phyloP scores from a whole-genome alignment of 1,140 invertebrate genomes.

The Chironomus tepperi region DNA sequence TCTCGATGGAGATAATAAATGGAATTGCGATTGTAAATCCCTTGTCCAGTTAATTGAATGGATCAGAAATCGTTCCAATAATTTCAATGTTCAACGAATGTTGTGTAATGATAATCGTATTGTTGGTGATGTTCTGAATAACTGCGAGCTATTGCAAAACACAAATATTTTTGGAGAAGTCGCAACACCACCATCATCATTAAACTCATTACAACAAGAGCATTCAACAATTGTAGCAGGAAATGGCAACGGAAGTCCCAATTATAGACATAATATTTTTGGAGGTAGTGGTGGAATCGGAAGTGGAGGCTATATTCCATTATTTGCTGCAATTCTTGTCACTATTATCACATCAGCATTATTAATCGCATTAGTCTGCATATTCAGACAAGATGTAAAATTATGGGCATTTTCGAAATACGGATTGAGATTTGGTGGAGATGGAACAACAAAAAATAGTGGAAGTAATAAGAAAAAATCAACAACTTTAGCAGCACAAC shows the following conservation, averaged over 20 bases:
- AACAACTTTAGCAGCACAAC: constrained; percentile 35
- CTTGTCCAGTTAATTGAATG: constrained; percentile 55
- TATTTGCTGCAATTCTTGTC: constrained; percentile 62
- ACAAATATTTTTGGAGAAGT: constrained; percentile 42
- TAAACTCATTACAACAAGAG: neutral
- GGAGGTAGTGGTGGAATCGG: constrained; percentile 32
- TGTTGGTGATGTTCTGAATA: constrained; percentile 50
- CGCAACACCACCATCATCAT: constrained; percentile 48
- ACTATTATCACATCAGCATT: constrained; percentile 61
- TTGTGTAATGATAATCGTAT: constrained; percentile 46
- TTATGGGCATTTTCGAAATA: constrained; percentile 66
- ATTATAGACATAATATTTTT: constrained; percentile 28
- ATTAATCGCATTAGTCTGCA: constrained; percentile 58
- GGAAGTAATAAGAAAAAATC: constrained; percentile 28
- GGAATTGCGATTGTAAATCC: constrained; percentile 62
- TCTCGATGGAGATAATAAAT: constrained; percentile 55
- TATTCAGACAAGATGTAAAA: constrained; percentile 64
- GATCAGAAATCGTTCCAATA: constrained; percentile 33
- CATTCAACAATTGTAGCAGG: constrained; percentile 49
- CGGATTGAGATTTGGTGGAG: constrained; percentile 60
- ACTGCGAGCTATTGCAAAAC: constrained; percentile 43
- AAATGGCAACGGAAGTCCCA: constrained; percentile 36
- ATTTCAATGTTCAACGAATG: constrained; percentile 51
- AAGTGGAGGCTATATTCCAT: constrained; percentile 54
- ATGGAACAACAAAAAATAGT: constrained; percentile 43